phyloP scores from a whole-genome alignment of 1,140 invertebrate genomes.

The Megalopta genalis region DNA sequence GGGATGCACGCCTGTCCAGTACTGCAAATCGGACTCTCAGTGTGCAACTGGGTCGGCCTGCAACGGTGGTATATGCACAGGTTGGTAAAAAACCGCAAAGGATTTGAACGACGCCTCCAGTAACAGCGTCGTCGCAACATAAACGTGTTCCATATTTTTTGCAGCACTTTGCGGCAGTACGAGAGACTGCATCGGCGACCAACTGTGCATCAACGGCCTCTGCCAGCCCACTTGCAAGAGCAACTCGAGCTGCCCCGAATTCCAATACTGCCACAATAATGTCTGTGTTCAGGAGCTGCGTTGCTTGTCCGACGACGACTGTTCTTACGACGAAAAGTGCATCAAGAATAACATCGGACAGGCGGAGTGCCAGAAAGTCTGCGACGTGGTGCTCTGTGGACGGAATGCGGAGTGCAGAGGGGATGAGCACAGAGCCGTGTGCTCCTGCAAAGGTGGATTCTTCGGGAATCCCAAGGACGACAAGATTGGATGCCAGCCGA shows the following conservation, averaged over 20 bases:
- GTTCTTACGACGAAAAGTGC: slow-evolving; percentile 85
- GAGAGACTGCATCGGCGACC: slow-evolving; percentile 89
- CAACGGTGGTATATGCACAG: slow-evolving; percentile 88
- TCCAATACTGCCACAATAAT: slow-evolving; percentile 90
- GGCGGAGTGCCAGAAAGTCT: slow-evolving; percentile 86
- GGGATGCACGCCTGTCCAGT: slow-evolving; percentile 89
- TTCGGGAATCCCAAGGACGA: slow-evolving; percentile 88
- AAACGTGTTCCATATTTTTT: slow-evolving; percentile 52
- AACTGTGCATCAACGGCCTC: slow-evolving; percentile 88
- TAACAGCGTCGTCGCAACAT: not conserved
- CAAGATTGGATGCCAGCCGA: slow-evolving; percentile 86
- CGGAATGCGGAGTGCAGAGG: slow-evolving; percentile 89
- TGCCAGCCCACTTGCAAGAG: slow-evolving; percentile 89
- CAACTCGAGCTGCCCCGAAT: slow-evolving; percentile 89
- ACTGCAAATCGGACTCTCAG: slow-evolving; percentile 87
- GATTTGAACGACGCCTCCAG: not conserved
- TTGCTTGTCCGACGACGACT: slow-evolving; percentile 86
- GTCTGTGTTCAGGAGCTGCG: slow-evolving; percentile 90
- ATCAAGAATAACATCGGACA: slow-evolving; percentile 84
- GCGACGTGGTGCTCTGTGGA: slow-evolving; percentile 87
- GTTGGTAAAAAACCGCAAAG: slow-evolving; percentile 74
- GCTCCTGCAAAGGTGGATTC: slow-evolving; percentile 88
- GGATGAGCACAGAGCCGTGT: slow-evolving; percentile 86
- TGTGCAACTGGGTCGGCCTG: slow-evolving; percentile 91
- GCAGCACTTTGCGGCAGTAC: slow-evolving; percentile 86